Percentiles rank a stretch among this genome's conserved stretches.
These are phyloP conservation scores for Sceloporus undulatus DNA, from an alignment of 2,113 vertebrate species.

Conservation along the genomic window DNA sequence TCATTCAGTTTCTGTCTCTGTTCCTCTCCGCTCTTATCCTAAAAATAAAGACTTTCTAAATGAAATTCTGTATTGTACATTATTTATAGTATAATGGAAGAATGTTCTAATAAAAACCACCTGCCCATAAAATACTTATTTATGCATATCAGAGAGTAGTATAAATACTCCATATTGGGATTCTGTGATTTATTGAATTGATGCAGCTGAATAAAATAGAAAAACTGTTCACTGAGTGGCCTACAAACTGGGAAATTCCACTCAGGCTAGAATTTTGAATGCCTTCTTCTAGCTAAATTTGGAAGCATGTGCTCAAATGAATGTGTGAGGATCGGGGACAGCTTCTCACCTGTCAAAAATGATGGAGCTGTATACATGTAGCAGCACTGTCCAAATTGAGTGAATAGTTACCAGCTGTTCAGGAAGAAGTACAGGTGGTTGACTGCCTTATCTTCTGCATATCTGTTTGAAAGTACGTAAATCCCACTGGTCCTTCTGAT, in stretches of 20 bases:
- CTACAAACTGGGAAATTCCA: background rate
- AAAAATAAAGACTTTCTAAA: conserved; percentile 12
- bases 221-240: background rate
- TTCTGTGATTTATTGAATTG: background rate
- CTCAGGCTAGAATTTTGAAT: background rate
- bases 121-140: conserved; percentile 27
- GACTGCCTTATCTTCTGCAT: background rate
- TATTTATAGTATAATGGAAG: conserved; percentile 36
- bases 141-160: background rate
- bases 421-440: background rate
- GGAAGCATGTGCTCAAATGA: background rate
- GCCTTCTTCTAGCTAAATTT: background rate
- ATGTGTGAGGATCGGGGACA: too few species aligned
- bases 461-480: background rate
- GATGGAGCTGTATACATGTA: background rate
- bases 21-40: background rate
- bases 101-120: conserved; percentile 30
- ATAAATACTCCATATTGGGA: background rate
- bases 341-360: too few species aligned
- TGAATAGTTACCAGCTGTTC: background rate
- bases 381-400: background rate
- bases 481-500: background rate
- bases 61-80: conserved; percentile 14
- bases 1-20: background rate
- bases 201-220: background rate